Evolutionary conservation across 2,888 invertebrate genomes (phyloP).

Genomic region (Beris morrisii): DNA sequence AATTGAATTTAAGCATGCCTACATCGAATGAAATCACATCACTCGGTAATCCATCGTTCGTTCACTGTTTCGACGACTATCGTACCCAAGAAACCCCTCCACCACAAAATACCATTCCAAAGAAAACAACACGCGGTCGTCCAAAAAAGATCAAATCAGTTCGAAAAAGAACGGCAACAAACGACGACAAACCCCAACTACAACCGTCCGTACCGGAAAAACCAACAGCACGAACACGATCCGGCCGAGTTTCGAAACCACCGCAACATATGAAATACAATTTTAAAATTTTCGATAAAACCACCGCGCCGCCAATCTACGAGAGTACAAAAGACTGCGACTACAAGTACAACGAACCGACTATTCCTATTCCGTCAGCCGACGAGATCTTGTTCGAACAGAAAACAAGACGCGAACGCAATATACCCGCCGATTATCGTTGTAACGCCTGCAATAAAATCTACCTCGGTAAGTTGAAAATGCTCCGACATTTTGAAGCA

Average conservation of each 20-base stretch:
- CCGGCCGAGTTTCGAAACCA: conserved; percentile 33
- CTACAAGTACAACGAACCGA: conserved; percentile 17
- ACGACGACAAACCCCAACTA: conserved; percentile 5
- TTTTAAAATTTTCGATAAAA: conserved; percentile 2
- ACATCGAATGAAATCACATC: neutral
- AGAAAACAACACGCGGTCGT: conserved; percentile 12
- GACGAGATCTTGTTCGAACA: neutral
- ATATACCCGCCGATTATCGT: conserved; percentile 48
- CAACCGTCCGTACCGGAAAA: neutral
- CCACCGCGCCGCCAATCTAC: neutral
- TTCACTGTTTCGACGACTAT: neutral
- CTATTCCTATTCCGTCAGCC: neutral
- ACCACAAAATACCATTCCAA: neutral
- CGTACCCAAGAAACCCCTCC: neutral
- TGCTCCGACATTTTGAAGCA: conserved; percentile 50
- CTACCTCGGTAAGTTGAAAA: conserved; percentile 47
- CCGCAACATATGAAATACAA: conserved; percentile 28
- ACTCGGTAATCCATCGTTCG: conserved; percentile 19
- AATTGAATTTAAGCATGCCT: neutral
- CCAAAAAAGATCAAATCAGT: conserved; percentile 6
- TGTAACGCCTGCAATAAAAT: conserved; percentile 53
- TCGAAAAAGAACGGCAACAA: neutral
- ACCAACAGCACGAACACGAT: conserved; percentile 19
- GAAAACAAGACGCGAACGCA: conserved; percentile 40
- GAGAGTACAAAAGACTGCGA: conserved; percentile 18